Base-by-base conservation (phyloP, 1,140 invertebrate species). In the Oncopodura yosiiana region DNA sequence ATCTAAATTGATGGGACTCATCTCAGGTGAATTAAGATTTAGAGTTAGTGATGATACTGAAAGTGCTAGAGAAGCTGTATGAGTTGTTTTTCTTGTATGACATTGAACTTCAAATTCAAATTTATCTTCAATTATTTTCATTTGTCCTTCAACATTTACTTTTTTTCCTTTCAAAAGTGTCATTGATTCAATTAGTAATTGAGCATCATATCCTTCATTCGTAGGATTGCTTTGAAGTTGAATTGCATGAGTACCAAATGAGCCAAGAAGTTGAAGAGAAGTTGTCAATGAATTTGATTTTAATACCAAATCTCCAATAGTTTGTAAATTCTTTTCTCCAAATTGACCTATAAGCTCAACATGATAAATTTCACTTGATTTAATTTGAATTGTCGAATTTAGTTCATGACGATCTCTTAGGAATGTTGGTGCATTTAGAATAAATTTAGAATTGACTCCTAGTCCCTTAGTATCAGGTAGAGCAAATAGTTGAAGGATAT, bases 111-210 rank as follows among this genome's bases (percentile, higher is more conserved):
- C 18, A 9, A 34, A 11, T 3, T 30, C 27, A 26, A 60, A 51
- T 16, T 56, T 53, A 14, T 45, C 21, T 16, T 46, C 48, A 16
- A 12, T 37, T 23, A 27, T 19, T n/a, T 30, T 50, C 12, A 56
- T 1, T 19, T 21, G n/a, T 18, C 45, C 49, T 2, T 29, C 8
- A 2, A 53, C 32, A 14, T 32, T 49, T 4, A 61, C 21, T 12
- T 51, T 43, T 18, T 61, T 60, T 2, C 58, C 58, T 11, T 43
- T 49, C 1, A 64, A 30, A 1, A 64, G 29, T 11, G 27, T 53
- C n/a, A 48, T 26, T 1, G 58, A 61, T 41, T 64, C 62, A 42
- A 14, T 21, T 36, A n/a, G 16, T 42, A 48, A 16, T 23, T 37
- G 24, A 18, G 26, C 50, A 23, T 37, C 26, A 4, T 16, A 18